Conservation (phyloP, 2,888 invertebrate species). For the Tipula vernalis region DNA sequence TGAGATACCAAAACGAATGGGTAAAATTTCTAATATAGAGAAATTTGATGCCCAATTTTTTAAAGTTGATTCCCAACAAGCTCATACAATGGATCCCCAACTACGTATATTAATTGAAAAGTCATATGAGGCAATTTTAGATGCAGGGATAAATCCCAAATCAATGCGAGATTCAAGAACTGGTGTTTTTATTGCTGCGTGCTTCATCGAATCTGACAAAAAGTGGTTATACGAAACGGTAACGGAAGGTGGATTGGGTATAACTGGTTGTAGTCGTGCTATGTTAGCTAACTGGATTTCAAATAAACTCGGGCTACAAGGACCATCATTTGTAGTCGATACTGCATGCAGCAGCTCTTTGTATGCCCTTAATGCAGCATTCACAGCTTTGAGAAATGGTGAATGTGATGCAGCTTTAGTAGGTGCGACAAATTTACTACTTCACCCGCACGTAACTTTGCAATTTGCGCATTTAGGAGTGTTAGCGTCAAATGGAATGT, state of each 20-base stretch:
- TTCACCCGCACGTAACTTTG: constrained; percentile 77
- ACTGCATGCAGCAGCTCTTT: constrained; percentile 93
- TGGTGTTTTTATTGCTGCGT: constrained; percentile 62
- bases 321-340: constrained; percentile 80
- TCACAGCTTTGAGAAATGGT: constrained; percentile 60
- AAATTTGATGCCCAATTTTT: constrained; percentile 43
- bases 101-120: constrained; percentile 64
- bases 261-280: constrained; percentile 62
- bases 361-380: constrained; percentile 74
- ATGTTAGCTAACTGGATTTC: constrained; percentile 89
- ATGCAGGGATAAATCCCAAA: constrained; percentile 60
- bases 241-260: constrained; percentile 37
- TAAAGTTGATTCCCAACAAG: constrained; percentile 61
- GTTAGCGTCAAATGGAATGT: constrained; percentile 71
- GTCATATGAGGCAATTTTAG: constrained; percentile 65
- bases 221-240: constrained; percentile 56
- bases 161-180: constrained; percentile 24
- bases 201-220: constrained; percentile 59
- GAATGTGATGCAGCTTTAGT: constrained; percentile 83
- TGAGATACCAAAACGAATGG: constrained; percentile 29
- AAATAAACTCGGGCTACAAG: constrained; percentile 74
- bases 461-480: constrained; percentile 74
- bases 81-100: constrained; percentile 66
- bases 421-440: constrained; percentile 71
- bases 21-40: too few relatives aligned